These are phyloP conservation scores for Silurus aristotelis DNA, from an alignment of 2,797 vertebrate genomes.

Conservation along the genomic window DNA sequence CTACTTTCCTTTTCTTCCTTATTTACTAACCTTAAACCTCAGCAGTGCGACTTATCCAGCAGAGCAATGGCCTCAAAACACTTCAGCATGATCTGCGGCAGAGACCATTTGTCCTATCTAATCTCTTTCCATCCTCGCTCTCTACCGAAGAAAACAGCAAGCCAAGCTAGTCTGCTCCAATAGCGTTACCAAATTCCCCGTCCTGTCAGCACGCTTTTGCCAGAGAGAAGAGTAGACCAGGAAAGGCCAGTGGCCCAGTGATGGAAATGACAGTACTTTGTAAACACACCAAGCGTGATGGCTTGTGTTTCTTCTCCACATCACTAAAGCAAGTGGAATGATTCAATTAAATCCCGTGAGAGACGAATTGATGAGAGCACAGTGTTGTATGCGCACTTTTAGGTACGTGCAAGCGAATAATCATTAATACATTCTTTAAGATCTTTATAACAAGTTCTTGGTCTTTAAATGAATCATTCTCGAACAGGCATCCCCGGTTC, in stretches of 20 bases:
- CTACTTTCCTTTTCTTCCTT: conserved; percentile 20
- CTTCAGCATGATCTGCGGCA: conserved; percentile 2
- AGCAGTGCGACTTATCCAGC: not conserved
- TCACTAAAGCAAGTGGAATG: conserved; percentile 14
- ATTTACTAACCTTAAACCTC: not conserved
- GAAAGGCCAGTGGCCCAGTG: conserved; percentile 29
- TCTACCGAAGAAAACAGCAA: conserved; percentile 15
- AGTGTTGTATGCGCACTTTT: not conserved
- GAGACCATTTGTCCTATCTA: conserved; percentile 5
- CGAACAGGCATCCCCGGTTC: conserved; percentile 23
- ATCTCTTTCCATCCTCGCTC: conserved; percentile 12
- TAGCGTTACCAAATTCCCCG: conserved; percentile 14
- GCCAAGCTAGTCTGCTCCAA: conserved; percentile 11
- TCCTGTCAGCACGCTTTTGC: conserved; percentile 25
- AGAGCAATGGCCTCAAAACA: not conserved
- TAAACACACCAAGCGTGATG: conserved; percentile 17
- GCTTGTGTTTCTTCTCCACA: conserved; percentile 26
- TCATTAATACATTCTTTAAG: conserved; percentile 36
- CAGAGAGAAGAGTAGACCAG: conserved; percentile 27
- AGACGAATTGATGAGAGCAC: conserved; percentile 18
- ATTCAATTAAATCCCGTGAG: conserved; percentile 18
- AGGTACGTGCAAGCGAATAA: conserved; percentile 17
- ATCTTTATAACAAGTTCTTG: conserved; percentile 25
- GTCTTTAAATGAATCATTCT: conserved; percentile 30
- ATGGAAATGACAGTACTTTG: conserved; percentile 44